Evolutionary conservation across 2,797 vertebrate genomes (phyloP), one percentile per base, ranked within the genome.

Genomic region (Arrhamphus sclerolepis): DNA sequence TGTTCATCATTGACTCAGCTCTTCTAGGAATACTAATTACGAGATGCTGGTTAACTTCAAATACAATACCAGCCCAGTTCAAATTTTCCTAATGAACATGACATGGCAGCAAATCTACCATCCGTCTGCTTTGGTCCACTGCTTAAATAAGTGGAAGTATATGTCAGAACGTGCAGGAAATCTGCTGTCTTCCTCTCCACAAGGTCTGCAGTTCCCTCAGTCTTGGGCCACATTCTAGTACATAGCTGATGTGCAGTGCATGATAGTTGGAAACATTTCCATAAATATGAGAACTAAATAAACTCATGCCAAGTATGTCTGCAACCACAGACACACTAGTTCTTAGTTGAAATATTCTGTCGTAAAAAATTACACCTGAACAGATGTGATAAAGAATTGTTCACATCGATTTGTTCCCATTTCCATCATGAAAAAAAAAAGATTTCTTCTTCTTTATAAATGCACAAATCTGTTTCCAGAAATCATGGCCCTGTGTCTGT

Each of bases 401-500:
- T 28, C 16, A n/a, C 5, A 55, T 11, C 34, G 3, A 6, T 52
- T 50, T 51, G 10, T 26, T 40, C 16, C 1, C 16, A 55, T 58
- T 34, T 70, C 7, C 44, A 34, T 26, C 0, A 1, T 18, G 8
- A 69, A 65, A 53, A 65, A 53, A 31, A 51, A 46, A 56, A 57
- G 3, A 22, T 8, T 57, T 47, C 2, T 19, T 13, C 56, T 38
- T 44, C 31, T 66, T 67, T 46, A 47, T 62, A 53, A 19, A 46
- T 34, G 46, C 24, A 46, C 34, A 40, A 17, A 43, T 53, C 26
- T 56, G 39, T 47, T 60, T 68, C 7, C 11, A 72, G 82, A 77
- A 6, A 68, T 75, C 73, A 73, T 6, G 7, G 60, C 43, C 63
- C 61, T 7, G 1, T 29, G 62, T 54, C 49, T 53, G 47, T 66